A percentile compares a stretch with the other conserved stretches of the same genome.
Evolutionary conservation across 2,113 vertebrate genomes (phyloP).

Genomic region (Phocoena phocoena): DNA sequence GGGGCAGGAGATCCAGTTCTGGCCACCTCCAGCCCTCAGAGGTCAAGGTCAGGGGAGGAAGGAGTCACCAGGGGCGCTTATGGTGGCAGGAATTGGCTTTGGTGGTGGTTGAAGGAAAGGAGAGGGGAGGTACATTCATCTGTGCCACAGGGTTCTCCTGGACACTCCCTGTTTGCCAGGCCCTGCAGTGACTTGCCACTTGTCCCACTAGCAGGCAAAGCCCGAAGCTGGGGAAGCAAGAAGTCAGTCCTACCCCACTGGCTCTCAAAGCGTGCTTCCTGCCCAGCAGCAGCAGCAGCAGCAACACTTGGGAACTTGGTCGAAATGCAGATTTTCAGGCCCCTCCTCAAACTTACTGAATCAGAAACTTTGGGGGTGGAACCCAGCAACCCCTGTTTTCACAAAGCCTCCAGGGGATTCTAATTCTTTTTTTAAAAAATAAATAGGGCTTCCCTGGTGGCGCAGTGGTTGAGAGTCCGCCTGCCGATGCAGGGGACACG

Average conservation of each 20-base stretch:
- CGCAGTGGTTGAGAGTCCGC: no score
- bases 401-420: not conserved
- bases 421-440: not conserved
- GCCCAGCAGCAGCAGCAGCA: not conserved
- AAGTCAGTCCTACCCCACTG: fast-evolving
- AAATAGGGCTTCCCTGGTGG: no score
- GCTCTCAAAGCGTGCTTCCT: not conserved
- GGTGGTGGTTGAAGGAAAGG: not conserved
- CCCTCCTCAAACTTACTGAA: not conserved
- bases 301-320: not conserved
- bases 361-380: not conserved
- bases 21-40: not conserved
- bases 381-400: not conserved
- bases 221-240: not conserved
- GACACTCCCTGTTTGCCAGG: not conserved
- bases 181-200: not conserved
- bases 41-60: not conserved
- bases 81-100: not conserved
- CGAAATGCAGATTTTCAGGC: slow-evolving; percentile 2
- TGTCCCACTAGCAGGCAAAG: not conserved
- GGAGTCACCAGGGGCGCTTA: not conserved
- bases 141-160: not conserved
- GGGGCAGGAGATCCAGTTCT: not conserved
- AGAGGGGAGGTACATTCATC: not conserved
- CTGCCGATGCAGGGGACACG: no score